Base-by-base conservation (phyloP, 2,113 vertebrate genomes). In the Paradisaea rubra region DNA sequence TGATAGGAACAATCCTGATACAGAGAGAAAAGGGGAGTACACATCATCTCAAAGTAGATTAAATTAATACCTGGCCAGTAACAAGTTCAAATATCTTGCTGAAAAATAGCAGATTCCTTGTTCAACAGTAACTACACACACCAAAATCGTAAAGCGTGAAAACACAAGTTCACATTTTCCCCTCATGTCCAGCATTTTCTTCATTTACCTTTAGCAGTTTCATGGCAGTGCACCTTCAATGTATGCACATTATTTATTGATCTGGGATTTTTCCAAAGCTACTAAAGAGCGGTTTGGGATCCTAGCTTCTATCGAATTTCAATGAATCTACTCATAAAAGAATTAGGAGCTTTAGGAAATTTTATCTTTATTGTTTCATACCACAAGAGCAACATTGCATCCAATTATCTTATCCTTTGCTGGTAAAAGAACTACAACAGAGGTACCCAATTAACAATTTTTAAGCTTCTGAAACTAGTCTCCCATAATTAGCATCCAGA, bases 361-460 rank as follows among this genome's bases (percentile, higher is more conserved):
- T 64, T 91, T 84, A 65, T 91, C 74, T 87, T 93, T 44, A 63
- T 80, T 61, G 79, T 83, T 94, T 81, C 85, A 73, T 87, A 81
- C n/a, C 85, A 80, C 79, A 89, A 49, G 35, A 88, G 59, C n/a
- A 86, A 88, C 52, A 59, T 11, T 37, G 50, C 31, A 94, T 50
- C 82, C 91, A 95, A 94, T 95, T 93, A 91, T 61, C 78, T 68
- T 49, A 53, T 13, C 54, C 64, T 83, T 82, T 82, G 63, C 68
- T 70, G 70, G 63, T 76, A 65, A 53, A 83, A 84, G 61, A 89
- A 60, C 76, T 83, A 78, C 70, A 72, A 16, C 2, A 52, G 56
- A 86, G 35, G 79, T 70, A 59, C 6, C 28, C 65, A 91, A 92
- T 92, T 91, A 96, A 92, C 79, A 93, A 52, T 52, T 86, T 82